A percentile compares a stretch with the other conserved stretches of the same genome.
phyloP scores from a whole-genome alignment of 2,888 invertebrate genomes.

The Seira musarum region DNA sequence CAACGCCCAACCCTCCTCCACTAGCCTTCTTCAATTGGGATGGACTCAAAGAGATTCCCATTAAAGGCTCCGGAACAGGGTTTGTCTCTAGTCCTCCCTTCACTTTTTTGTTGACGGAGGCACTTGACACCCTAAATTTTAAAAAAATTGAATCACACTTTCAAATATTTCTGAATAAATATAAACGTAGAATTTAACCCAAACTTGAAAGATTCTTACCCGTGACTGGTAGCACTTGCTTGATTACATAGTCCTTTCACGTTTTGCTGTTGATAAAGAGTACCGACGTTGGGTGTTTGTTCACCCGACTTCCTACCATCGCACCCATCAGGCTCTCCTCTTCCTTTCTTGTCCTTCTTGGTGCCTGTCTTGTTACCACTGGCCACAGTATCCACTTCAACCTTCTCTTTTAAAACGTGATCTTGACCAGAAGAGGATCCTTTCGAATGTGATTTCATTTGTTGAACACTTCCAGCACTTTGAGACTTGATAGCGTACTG shows the following conservation, averaged over 20 bases:
- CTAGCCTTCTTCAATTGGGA: constrained; percentile 55
- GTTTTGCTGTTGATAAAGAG: constrained; percentile 12
- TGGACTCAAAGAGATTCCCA: constrained; percentile 68
- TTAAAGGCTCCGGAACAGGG: constrained; percentile 67
- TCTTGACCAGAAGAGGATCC: constrained; percentile 36
- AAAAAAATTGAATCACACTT: no score
- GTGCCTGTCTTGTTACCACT: constrained; percentile 38
- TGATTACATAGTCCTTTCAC: constrained; percentile 11
- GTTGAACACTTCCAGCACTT: no score
- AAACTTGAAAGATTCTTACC: constrained; percentile 41
- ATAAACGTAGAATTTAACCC: neutral
- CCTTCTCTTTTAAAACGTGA: constrained; percentile 48
- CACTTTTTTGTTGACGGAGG: constrained; percentile 57
- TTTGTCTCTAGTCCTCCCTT: constrained; percentile 58
- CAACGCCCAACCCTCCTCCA: neutral
- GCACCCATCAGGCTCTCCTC: constrained; percentile 15
- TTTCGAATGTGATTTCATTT: no score
- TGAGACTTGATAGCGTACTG: no score
- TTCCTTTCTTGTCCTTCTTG: constrained; percentile 57
- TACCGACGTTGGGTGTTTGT: constrained; percentile 29
- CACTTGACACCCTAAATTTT: constrained; percentile 46
- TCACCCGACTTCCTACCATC: constrained; percentile 13
- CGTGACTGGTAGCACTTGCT: constrained; percentile 47
- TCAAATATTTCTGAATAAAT: neutral
- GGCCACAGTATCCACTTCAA: constrained; percentile 40